Conservation (phyloP, 2,797 vertebrate genomes). For the Catharus ustulatus region DNA sequence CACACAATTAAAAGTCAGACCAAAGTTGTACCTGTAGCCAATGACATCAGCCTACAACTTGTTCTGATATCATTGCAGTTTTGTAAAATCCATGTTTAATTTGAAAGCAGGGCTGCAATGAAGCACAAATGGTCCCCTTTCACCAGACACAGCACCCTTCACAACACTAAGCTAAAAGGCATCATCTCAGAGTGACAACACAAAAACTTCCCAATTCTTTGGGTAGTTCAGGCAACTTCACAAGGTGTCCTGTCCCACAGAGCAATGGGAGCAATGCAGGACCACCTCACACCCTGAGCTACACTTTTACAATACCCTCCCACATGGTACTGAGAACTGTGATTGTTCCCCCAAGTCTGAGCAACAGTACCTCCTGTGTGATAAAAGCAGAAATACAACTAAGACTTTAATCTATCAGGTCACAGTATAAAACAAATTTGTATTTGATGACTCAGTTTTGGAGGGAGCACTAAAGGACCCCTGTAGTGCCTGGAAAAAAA, state of each 20-base stretch:
- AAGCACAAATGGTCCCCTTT: not conserved
- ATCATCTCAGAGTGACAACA: rapidly evolving
- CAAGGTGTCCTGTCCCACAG: not conserved
- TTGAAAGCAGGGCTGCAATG: not conserved
- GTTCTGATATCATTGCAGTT: not conserved
- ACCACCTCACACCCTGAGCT: not conserved
- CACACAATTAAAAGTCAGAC: not conserved
- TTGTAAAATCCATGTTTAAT: not conserved
- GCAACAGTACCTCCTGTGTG: not conserved
- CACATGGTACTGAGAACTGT: rapidly evolving
- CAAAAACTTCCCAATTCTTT: not conserved
- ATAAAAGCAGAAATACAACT: not conserved
- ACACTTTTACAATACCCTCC: not conserved
- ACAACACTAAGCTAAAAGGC: not conserved
- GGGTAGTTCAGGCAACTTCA: not conserved
- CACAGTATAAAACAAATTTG: not conserved
- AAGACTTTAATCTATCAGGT: not conserved
- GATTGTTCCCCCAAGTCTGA: not conserved
- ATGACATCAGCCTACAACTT: not conserved
- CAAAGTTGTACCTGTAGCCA: not conserved
- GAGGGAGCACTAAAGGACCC: not conserved
- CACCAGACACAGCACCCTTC: not conserved
- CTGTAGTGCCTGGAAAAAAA: not conserved
- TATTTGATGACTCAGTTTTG: not conserved
- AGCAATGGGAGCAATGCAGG: not conserved